Evolutionary conservation across 1,140 invertebrate species (phyloP).

Genomic region (Ridgeia piscesae): DNA sequence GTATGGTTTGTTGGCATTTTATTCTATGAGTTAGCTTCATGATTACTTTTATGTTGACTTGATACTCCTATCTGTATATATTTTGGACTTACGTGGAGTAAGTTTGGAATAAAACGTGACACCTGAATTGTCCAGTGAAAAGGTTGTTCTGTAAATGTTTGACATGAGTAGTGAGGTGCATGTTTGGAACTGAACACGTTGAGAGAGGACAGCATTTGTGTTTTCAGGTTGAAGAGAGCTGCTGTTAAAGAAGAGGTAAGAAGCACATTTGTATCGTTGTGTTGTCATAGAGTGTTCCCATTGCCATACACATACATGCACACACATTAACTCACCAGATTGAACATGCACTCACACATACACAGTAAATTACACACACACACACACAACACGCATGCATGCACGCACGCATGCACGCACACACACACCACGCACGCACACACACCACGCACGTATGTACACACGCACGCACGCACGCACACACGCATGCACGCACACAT

Average conservation of each 20-base stretch:
- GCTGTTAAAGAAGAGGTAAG: neutral
- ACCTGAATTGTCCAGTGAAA: neutral
- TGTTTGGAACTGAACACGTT: neutral
- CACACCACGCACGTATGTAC: neutral
- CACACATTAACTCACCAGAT: neutral
- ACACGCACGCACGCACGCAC: neutral
- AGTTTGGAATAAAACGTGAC: neutral
- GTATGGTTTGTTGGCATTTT: neutral
- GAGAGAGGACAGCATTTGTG: neutral
- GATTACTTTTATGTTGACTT: neutral
- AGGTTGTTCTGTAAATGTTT: neutral
- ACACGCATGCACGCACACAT: neutral
- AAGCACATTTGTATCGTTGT: neutral
- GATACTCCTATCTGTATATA: neutral
- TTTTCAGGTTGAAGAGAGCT: neutral
- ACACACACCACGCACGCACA: neutral
- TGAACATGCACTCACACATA: neutral
- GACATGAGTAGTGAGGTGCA: neutral
- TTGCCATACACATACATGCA: neutral
- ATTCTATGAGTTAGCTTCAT: neutral
- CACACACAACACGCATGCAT: neutral
- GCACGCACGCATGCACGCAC: neutral
- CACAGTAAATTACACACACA: no score
- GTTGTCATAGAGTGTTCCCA: neutral
- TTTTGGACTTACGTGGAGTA: neutral